Percentiles rank a stretch among this genome's conserved stretches.
Evolutionary conservation across 2,113 vertebrate species (phyloP).

Genomic region (Pardalotus punctatus): DNA sequence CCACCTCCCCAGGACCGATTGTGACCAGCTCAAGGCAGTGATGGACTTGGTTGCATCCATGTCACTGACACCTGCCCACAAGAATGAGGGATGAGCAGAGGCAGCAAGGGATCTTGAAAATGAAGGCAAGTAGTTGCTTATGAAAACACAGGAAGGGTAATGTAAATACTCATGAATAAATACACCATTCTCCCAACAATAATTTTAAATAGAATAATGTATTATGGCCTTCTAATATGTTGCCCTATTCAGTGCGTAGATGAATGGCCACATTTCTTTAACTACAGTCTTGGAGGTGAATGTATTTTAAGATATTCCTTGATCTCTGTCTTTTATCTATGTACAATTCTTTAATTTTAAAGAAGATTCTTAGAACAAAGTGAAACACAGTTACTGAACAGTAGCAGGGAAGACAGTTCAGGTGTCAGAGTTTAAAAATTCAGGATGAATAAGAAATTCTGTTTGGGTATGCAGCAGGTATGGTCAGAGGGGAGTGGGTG

Average conservation of each 20-base stretch:
- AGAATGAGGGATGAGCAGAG: rapidly evolving
- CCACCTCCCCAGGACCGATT: background rate
- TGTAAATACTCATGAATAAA: rapidly evolving
- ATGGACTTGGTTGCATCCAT: rapidly evolving
- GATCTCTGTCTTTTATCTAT: background rate
- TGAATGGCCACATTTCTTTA: background rate
- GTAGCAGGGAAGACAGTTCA: background rate
- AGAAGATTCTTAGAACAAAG: background rate
- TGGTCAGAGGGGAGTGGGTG: background rate
- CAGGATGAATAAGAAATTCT: background rate
- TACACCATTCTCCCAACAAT: rapidly evolving
- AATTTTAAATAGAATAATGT: background rate
- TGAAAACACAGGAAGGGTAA: background rate
- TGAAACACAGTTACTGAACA: background rate
- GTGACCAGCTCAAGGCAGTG: background rate
- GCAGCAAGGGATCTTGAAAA: rapidly evolving
- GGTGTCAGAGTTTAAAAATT: background rate
- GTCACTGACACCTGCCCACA: rapidly evolving
- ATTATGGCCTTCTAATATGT: rapidly evolving
- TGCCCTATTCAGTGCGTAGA: rapidly evolving
- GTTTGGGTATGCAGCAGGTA: background rate
- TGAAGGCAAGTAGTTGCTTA: background rate
- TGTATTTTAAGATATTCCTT: background rate
- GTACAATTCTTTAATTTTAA: background rate
- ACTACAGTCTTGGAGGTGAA: background rate